Evolutionary conservation across 2,888 invertebrate genomes (phyloP), one percentile per base, ranked within the genome.

Genomic region (Abrostola triplasia): DNA sequence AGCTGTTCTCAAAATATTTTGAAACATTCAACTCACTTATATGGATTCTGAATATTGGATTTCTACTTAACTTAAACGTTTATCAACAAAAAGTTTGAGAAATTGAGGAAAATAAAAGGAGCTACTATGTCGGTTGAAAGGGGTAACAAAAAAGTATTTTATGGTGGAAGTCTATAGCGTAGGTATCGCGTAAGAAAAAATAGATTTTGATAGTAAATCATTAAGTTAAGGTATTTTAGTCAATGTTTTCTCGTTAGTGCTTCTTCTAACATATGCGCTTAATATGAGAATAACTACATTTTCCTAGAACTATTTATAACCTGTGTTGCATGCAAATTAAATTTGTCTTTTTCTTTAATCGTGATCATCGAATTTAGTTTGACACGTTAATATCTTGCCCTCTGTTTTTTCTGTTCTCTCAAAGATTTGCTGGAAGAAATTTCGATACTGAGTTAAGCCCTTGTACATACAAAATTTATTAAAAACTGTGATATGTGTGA

Each of bases 51-150:
- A 60, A 60, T 54, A 60, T 64, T 56, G 13, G 36, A 49, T 36
- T 54, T 61, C 55, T 76, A 49, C n/a, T 49, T 12, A 50, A 76
- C 47, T 48, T 61, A 65, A 49, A 36, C 54, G 44, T 58, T 60
- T 65, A 49, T 58, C 58, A 58, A 53, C 59, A 59, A 57, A 64
- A 72, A 60, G 36, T 51, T 55, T 38, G 13, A 47, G 47, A 58
- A 54, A 60, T 41, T 59, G 72, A 54, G 54, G 56, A 73, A 73
- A 68, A 74, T 62, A 73, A 67, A 64, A 67, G 41, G 38, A 74
- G 48, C 57, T 36, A 48, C 58, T 67, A 54, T 38, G 48, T 56
- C 57, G 65, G 59, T 36, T 44, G 50, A 61, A 69, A 66, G 38
- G 55, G 54, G 41, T 52, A 44, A 67, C 54, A 48, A 71, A 79